A percentile compares a stretch with the other conserved stretches of the same genome.
phyloP scores from a whole-genome alignment of 2,797 vertebrate species.

The Acanthornis magna region DNA sequence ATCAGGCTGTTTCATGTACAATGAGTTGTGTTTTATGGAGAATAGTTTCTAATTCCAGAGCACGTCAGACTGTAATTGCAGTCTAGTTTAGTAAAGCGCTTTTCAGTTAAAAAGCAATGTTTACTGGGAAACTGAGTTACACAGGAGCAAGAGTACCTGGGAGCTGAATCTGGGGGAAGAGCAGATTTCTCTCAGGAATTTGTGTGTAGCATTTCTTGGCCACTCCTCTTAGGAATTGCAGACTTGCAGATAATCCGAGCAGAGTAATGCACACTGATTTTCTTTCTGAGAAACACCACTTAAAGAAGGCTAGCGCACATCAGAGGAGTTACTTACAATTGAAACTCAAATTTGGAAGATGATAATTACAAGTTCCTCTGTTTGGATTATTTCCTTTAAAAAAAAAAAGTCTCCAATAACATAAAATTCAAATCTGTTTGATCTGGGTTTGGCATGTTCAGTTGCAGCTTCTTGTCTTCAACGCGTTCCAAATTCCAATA shows the following conservation, averaged over 20 bases:
- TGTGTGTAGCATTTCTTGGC: not conserved
- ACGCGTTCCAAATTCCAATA: not conserved
- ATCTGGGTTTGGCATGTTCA: not conserved
- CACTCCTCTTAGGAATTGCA: not conserved
- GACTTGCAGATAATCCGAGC: not conserved
- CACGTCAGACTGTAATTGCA: not conserved
- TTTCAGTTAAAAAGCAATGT: not conserved
- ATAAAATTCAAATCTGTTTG: not conserved
- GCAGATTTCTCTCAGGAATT: not conserved
- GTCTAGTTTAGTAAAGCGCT: not conserved
- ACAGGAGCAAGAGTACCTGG: accelerated
- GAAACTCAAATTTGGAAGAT: not conserved
- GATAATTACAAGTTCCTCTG: not conserved
- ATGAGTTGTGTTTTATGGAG: not conserved
- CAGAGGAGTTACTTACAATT: not conserved
- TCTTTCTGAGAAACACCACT: not conserved
- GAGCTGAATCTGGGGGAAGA: not conserved
- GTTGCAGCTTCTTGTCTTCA: not conserved
- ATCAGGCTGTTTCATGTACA: not conserved
- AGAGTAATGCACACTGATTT: not conserved
- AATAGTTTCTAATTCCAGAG: not conserved
- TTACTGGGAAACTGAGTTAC: not conserved
- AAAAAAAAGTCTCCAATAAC: not conserved
- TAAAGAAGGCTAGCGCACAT: not conserved
- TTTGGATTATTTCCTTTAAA: not conserved